These are phyloP conservation scores for Theristus sp. DNA, from an alignment of 2,888 invertebrate species.

Conservation along the genomic window DNA sequence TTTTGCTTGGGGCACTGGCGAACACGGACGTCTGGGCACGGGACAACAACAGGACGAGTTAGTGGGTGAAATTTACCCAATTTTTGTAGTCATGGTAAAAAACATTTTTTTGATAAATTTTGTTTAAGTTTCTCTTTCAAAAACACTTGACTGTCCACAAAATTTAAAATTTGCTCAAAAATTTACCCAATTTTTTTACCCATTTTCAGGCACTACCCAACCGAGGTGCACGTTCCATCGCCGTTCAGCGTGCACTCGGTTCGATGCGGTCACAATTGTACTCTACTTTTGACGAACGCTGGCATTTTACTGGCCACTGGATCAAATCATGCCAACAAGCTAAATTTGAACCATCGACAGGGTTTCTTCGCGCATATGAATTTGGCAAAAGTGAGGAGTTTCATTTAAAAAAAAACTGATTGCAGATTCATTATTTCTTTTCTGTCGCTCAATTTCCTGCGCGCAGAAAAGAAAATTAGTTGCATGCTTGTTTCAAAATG, in stretches of 20 bases:
- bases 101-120: slow-evolving; percentile 9
- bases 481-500: no score
- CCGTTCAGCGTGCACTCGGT: slow-evolving; percentile 38
- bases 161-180: neutral
- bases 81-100: slow-evolving; percentile 11
- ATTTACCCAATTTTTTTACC: neutral
- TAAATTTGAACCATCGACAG: slow-evolving; percentile 41
- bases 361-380: slow-evolving; percentile 35
- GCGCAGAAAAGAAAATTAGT: no score
- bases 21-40: slow-evolving; percentile 41
- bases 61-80: slow-evolving; percentile 11
- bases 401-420: neutral
- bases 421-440: neutral
- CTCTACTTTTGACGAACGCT: slow-evolving; percentile 42
- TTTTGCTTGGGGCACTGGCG: slow-evolving; percentile 48
- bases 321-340: slow-evolving; percentile 43
- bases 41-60: slow-evolving; percentile 38
- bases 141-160: neutral
- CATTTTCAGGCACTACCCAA: neutral
- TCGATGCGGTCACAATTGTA: slow-evolving; percentile 45
- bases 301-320: slow-evolving; percentile 47
- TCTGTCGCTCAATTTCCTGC: neutral
- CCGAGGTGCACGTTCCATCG: slow-evolving; percentile 32
- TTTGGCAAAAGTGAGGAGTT: neutral
- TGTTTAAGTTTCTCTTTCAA: neutral